Base-by-base conservation (phyloP, 2,797 vertebrate genomes). In the Brachymystax lenok region DNA sequence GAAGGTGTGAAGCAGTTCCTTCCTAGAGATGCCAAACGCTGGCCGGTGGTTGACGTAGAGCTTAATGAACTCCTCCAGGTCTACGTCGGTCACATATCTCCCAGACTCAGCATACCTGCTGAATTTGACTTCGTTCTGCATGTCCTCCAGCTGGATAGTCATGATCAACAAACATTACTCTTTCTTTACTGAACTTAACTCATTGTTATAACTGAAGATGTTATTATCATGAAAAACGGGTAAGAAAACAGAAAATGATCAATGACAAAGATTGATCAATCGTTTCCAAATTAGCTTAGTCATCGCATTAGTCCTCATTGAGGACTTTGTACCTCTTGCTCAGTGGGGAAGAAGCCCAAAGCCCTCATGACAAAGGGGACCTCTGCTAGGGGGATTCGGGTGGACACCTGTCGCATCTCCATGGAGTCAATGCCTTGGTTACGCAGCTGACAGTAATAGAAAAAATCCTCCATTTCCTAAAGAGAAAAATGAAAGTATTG, bases 401-500 rank as follows among this genome's bases (percentile, higher is more conserved):
- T 93, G 0, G 95, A 96, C 82, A 96, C 91, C 76, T 92, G 84
- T 74, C 94, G 91, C 75, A 85, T 90, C 88, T 97, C 94, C 94
- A 95, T 95, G 0, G 93, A 92, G 52, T 95, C 80, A 0, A 93
- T 88, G 7, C 94, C 94, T 76, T 97, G 96, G 77, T 91, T 90
- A 67, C 79, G 89, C 77, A 99, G 80, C 92, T 98, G 97, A 19
- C 94, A 95, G 3, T 96, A 98, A 87, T 96, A 98, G 90, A 99
- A 99, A 84, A 96, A 96, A 74, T 98, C 94, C 78, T 99, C 95
- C 84, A 99, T 95, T 79, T 97, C 97, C 98, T 99, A 86, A 10
- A 21, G 76, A 77, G 67, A 86, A 52, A 84, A 83, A 87, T 74
- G 13, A 80, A 76, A 46, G 5, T 33, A 73, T 17, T 27, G 63